phyloP scores from a whole-genome alignment of 2,888 invertebrate genomes.

The Tupiocoris notatus region DNA sequence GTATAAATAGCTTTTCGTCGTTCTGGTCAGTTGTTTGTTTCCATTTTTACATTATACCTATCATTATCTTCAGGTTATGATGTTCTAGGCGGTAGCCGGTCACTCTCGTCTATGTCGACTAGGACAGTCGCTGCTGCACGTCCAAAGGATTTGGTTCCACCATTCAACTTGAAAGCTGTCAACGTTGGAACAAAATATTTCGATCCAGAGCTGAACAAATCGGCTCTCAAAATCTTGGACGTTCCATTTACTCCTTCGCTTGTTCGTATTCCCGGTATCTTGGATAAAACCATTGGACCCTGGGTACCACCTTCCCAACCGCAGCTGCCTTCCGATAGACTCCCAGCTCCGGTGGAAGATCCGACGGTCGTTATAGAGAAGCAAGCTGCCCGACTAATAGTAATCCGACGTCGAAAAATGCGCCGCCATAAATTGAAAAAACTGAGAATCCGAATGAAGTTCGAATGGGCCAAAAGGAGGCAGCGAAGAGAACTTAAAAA shows the following conservation, averaged over 20 bases:
- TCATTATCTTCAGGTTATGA: too few species aligned
- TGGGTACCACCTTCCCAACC: not conserved
- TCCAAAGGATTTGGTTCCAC: not conserved
- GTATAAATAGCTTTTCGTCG: not conserved
- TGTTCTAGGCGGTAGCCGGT: too few species aligned
- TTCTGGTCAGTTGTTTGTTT: not conserved
- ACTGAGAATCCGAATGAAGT: conserved; percentile 74
- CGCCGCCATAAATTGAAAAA: conserved; percentile 81
- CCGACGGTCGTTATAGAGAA: conserved; percentile 59
- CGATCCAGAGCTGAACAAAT: not conserved
- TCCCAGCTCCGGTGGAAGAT: conserved; percentile 45
- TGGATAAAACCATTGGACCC: not conserved
- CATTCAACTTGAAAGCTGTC: not conserved
- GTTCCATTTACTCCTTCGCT: not conserved
- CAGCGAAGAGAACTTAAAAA: conserved; percentile 69
- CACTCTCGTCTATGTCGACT: too few species aligned
- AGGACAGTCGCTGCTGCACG: not conserved
- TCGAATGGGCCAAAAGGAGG: conserved; percentile 68
- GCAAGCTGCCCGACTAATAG: conserved; percentile 70
- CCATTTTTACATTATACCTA: too few species aligned
- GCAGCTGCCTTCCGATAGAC: not conserved
- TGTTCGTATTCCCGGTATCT: not conserved
- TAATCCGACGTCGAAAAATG: conserved; percentile 80
- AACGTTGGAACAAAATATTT: not conserved
- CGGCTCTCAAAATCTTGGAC: conserved; percentile 6